Base-by-base conservation (phyloP, 2,888 invertebrate species). In the Drosophila prolongata region DNA sequence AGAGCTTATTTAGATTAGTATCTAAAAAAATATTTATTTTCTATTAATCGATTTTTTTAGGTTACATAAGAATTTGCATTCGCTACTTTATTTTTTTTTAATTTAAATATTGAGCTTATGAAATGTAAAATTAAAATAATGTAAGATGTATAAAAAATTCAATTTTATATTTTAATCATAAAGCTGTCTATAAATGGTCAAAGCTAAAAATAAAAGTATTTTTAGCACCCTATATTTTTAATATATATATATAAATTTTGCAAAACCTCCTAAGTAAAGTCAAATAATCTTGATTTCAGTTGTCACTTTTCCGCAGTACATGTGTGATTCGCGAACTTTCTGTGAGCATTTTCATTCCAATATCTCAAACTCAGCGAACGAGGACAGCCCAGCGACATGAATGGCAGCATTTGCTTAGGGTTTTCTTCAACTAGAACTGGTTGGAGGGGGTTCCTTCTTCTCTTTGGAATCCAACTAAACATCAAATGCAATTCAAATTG, bases 401-500 rank as follows among this genome's bases (percentile, higher is more conserved):
- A 70, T 71, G 59, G 54, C 70, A 76, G 75, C 75, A 54, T 56
- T 72, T 72, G 70, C 66, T 75, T 74, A 57, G 67, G 75, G 30
- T 70, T 68, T 54, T 54, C 65, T 16, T 46, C 54, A 69, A 42
- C 52, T 34, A 71, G 38, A 71, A 71, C 56, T 47, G 53, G 70
- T 57, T 49, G 37, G 43, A 43, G 70, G 24, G 13, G 47, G 37
- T 8, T 2, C 19, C 16, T 6, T 37, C 38, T 53, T n/a, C 40
- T 27, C 16, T 34, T 57, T 14, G 50, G 71, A 72, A 73, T 70
- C 64, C 68, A 73, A 70, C 78, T 75, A 78, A 66, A 76, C 81
- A 81, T 78, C 79, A 76, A 78, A 76, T 72, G 79, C 81, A 81
- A 81, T 78, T 79, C 81, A 79, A 81, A 79, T 80, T 81, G 81